A percentile compares a stretch with the other conserved stretches of the same genome.
phyloP scores from a whole-genome alignment of 2,888 invertebrate genomes.

The Leucozona laternaria region DNA sequence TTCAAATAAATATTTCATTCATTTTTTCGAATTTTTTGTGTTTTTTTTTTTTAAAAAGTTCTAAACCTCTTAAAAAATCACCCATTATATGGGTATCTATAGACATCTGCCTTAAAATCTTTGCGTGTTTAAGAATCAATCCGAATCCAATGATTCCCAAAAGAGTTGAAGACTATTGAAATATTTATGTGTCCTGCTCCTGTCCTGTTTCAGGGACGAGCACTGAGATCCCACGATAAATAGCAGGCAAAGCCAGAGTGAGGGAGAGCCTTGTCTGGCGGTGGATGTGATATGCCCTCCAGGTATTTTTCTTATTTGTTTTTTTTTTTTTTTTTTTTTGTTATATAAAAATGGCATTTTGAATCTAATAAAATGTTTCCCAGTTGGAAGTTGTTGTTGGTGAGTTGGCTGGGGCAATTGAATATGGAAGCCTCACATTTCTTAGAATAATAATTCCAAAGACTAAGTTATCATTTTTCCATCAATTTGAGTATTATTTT shows the following conservation, averaged over 20 bases:
- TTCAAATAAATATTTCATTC: no score
- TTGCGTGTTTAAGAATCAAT: neutral
- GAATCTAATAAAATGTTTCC: constrained; percentile 5
- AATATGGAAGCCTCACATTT: neutral
- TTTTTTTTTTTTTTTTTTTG: neutral
- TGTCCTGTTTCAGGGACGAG: neutral
- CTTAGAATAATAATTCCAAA: constrained; percentile 9
- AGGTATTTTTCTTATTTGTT: neutral
- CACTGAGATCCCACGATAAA: neutral
- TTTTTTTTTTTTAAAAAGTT: no score
- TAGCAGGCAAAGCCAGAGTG: neutral
- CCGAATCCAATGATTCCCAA: neutral
- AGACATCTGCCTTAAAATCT: no score
- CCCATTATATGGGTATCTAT: no score
- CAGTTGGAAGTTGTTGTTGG: no score
- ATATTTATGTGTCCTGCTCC: neutral
- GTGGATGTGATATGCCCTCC: neutral
- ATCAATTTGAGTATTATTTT: constrained; percentile 15
- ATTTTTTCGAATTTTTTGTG: no score
- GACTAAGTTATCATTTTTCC: constrained; percentile 23
- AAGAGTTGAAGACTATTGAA: neutral
- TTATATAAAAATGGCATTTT: constrained; percentile 8
- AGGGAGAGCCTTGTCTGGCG: neutral
- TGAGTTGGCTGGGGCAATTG: neutral
- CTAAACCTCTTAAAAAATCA: no score